Percentiles rank a stretch among this genome's conserved stretches.
phyloP scores from a whole-genome alignment of 2,113 vertebrate genomes.

The Brachyistius frenatus region DNA sequence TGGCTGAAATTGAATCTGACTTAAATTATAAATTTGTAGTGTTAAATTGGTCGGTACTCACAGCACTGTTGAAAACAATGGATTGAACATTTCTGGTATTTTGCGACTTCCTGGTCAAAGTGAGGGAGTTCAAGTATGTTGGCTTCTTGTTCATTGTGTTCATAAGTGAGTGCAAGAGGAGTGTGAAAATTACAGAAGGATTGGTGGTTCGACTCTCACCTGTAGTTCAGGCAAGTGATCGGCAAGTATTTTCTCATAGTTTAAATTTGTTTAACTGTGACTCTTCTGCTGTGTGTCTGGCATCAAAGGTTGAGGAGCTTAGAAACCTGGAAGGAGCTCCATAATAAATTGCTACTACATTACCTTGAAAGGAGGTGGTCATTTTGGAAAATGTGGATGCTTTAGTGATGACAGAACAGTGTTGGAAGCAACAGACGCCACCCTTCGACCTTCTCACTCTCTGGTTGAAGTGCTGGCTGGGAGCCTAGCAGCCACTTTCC shows the following conservation, averaged over 20 bases:
- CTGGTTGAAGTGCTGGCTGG: slow-evolving; percentile 63
- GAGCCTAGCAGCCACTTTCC: slow-evolving; percentile 78
- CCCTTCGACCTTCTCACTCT: slow-evolving; percentile 47
- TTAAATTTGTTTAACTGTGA: slow-evolving; percentile 7
- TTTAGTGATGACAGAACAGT: slow-evolving; percentile 34
- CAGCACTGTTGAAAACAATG: neutral
- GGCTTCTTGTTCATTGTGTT: neutral
- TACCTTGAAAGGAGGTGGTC: slow-evolving; percentile 19
- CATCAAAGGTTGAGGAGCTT: slow-evolving; percentile 17
- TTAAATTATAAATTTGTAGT: neutral
- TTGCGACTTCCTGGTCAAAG: neutral
- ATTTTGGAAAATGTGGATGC: slow-evolving; percentile 33
- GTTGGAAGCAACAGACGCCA: slow-evolving; percentile 43
- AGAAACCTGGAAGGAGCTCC: neutral
- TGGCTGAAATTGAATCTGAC: neutral
- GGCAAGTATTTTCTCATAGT: neutral
- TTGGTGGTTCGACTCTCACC: slow-evolving; percentile 30
- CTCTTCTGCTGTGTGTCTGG: slow-evolving; percentile 1
- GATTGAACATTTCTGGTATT: neutral
- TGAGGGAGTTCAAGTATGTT: slow-evolving; percentile 31
- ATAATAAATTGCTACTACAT: slow-evolving; percentile 27
- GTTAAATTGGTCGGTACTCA: neutral
- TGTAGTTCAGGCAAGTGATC: neutral
- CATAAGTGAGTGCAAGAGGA: slow-evolving; percentile 6
- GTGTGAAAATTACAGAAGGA: slow-evolving; percentile 35